phyloP scores from a whole-genome alignment of 2,113 vertebrate genomes.

The Arothron firmamentum region DNA sequence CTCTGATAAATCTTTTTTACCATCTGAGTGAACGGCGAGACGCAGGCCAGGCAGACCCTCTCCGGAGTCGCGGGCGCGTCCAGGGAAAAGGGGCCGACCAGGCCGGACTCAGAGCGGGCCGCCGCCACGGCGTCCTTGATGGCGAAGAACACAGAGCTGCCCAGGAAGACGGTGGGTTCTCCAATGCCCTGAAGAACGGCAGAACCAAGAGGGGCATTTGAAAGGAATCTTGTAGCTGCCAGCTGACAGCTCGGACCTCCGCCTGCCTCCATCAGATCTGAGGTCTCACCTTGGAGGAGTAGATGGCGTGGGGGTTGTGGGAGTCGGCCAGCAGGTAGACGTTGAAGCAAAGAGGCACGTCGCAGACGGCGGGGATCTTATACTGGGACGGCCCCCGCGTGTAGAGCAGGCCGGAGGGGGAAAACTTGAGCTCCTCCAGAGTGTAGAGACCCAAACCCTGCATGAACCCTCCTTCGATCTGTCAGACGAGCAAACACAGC shows the following conservation, averaged over 20 bases:
- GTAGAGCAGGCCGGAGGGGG: constrained; percentile 76
- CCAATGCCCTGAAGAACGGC: constrained; percentile 75
- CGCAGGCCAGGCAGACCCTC: constrained; percentile 76
- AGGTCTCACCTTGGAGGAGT: constrained; percentile 81
- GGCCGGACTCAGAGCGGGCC: constrained; percentile 67
- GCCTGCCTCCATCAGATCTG: constrained; percentile 7
- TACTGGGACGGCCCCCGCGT: constrained; percentile 82
- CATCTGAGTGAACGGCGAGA: constrained; percentile 79
- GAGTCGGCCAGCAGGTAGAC: constrained; percentile 76
- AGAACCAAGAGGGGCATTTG: neutral
- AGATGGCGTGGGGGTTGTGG: constrained; percentile 81
- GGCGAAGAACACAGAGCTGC: constrained; percentile 82
- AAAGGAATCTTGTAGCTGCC: too few relatives aligned
- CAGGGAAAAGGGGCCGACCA: constrained; percentile 67
- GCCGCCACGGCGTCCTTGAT: constrained; percentile 76
- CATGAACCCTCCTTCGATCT: constrained; percentile 85
- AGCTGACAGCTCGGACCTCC: neutral
- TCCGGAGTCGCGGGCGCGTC: constrained; percentile 80
- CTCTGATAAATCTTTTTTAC: constrained; percentile 39
- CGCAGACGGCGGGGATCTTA: constrained; percentile 83
- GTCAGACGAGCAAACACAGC: constrained; percentile 8
- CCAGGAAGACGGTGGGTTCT: constrained; percentile 77
- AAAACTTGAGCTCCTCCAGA: constrained; percentile 82
- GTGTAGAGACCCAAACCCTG: constrained; percentile 85
- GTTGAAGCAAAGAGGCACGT: constrained; percentile 79